A percentile compares a stretch with the other conserved stretches of the same genome.
These are phyloP conservation scores for Darevskia nairensis DNA, from an alignment of 2,797 vertebrate genomes.

Conservation along the genomic window DNA sequence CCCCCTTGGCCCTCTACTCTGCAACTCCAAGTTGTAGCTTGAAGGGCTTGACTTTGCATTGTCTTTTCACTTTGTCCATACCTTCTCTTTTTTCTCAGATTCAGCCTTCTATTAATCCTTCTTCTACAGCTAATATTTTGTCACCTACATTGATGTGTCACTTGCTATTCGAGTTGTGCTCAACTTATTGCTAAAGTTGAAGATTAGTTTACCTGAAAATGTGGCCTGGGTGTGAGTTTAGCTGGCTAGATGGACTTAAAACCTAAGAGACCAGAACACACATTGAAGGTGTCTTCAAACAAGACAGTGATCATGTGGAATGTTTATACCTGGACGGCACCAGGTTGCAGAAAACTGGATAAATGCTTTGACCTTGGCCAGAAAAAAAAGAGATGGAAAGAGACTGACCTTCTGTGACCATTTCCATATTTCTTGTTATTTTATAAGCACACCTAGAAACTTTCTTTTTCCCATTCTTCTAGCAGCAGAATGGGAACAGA, in stretches of 20 bases:
- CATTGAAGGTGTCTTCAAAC: too few relatives aligned
- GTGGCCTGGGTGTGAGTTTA: too few relatives aligned
- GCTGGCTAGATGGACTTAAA: too few relatives aligned
- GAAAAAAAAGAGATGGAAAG: not conserved
- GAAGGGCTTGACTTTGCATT: not conserved
- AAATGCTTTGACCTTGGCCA: not conserved
- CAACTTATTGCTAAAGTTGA: too few relatives aligned
- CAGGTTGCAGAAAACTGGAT: too few relatives aligned
- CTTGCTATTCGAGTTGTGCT: not conserved
- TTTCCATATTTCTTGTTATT: not conserved
- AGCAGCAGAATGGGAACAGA: not conserved
- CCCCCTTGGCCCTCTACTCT: not conserved
- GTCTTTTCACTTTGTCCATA: not conserved
- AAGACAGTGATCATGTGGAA: too few relatives aligned
- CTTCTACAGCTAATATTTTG: not conserved
- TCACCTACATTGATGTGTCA: not conserved
- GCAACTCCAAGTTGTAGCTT: not conserved
- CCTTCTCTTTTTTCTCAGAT: not conserved
- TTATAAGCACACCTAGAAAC: not conserved
- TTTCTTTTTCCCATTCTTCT: not conserved
- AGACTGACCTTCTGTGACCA: not conserved
- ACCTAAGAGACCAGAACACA: too few relatives aligned
- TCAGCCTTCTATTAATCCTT: not conserved
- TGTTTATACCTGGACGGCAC: too few relatives aligned
- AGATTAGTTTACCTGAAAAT: too few relatives aligned